Evolutionary conservation across 2,113 vertebrate species (phyloP).

Genomic region (Laterallus jamaicensis): DNA sequence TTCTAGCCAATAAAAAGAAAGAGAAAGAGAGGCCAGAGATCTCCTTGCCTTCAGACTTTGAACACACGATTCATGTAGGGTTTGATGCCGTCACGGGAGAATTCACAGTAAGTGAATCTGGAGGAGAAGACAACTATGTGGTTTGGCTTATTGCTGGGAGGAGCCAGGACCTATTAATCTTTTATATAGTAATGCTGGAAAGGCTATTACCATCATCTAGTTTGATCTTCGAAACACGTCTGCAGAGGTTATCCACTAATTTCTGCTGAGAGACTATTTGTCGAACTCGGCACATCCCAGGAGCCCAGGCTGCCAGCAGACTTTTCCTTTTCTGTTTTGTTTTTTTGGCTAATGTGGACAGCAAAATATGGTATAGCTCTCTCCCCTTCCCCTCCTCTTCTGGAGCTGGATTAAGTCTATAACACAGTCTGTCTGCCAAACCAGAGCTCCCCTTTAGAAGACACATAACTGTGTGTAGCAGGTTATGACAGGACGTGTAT

Average conservation of each 20-base stretch:
- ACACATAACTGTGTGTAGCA: not conserved
- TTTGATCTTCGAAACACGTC: slow-evolving; percentile 4
- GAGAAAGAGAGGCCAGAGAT: slow-evolving; percentile 90
- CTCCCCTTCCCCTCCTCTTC: not conserved
- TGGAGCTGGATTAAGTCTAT: not conserved
- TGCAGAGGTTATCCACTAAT: not conserved
- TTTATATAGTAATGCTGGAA: slow-evolving; percentile 16
- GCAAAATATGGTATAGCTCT: not conserved
- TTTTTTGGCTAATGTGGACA: not conserved
- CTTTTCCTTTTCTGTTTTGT: not conserved
- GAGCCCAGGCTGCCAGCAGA: not conserved
- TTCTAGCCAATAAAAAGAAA: slow-evolving; percentile 91
- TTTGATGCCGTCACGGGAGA: slow-evolving; percentile 96
- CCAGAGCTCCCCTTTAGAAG: not conserved
- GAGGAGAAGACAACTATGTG: not conserved
- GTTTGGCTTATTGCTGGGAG: slow-evolving; percentile 12
- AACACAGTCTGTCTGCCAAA: not conserved
- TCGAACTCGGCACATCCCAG: not conserved
- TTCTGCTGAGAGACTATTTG: not conserved
- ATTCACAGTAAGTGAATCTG: slow-evolving; percentile 87
- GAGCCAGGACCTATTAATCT: slow-evolving; percentile 35
- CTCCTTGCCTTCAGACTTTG: slow-evolving; percentile 96
- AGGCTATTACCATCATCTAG: not conserved
- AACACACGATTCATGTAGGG: slow-evolving; percentile 96
- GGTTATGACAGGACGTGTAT: not conserved